Percentiles rank a stretch among this genome's conserved stretches.
phyloP scores from a whole-genome alignment of 1,140 invertebrate genomes.

The Drosophila parvula region DNA sequence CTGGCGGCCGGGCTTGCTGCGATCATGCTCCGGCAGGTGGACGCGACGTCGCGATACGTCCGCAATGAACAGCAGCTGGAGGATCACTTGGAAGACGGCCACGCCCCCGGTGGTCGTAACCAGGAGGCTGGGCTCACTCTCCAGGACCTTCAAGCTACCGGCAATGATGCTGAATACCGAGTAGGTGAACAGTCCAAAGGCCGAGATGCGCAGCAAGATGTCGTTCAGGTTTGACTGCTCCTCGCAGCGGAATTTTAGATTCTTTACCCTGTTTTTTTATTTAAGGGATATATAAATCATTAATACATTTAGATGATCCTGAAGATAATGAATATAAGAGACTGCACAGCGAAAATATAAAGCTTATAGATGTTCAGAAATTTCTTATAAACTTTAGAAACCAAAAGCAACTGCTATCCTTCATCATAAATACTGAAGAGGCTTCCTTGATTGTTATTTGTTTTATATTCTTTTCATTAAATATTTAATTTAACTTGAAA shows the following conservation, averaged over 20 bases:
- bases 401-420: background rate
- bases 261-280: constrained; percentile 88
- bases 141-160: constrained; percentile 92
- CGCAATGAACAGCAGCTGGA: constrained; percentile 97
- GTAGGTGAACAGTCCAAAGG: constrained; percentile 96
- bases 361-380: background rate
- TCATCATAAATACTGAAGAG: background rate
- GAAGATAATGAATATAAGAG: background rate
- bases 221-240: constrained; percentile 95
- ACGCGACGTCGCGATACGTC: constrained; percentile 96
- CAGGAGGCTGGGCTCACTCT: constrained; percentile 93
- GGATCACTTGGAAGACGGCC: constrained; percentile 92
- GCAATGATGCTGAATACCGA: constrained; percentile 97
- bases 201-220: constrained; percentile 94
- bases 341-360: background rate
- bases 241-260: constrained; percentile 94
- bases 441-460: no score
- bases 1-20: constrained; percentile 96
- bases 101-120: constrained; percentile 95
- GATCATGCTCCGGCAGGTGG: constrained; percentile 95
- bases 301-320: background rate
- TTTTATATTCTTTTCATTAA: no score
- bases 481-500: no score
- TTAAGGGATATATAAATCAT: background rate
- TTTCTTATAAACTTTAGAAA: background rate